Evolutionary conservation across 2,113 vertebrate genomes (phyloP).

Genomic region (Xerus inauris): DNA sequence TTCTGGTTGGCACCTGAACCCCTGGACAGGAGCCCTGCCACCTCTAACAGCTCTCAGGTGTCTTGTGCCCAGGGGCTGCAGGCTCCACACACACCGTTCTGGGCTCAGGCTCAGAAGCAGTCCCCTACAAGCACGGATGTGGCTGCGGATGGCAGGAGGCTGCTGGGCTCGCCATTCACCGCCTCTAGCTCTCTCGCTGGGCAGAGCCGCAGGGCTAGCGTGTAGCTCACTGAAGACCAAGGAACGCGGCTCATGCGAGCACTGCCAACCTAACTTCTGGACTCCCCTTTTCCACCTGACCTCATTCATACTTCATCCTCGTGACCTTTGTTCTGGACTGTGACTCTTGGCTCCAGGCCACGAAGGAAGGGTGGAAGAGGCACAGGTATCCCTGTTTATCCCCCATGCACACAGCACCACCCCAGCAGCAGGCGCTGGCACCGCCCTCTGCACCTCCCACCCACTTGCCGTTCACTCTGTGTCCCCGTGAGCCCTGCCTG

Average conservation of each 20-base stretch:
- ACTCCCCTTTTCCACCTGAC: not conserved
- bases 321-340: not conserved
- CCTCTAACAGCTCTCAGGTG: too few relatives aligned
- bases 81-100: rapidly evolving
- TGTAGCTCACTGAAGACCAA: too few relatives aligned
- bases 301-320: not conserved
- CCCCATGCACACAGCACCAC: not conserved
- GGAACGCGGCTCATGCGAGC: too few relatives aligned
- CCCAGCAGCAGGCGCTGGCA: too few relatives aligned
- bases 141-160: not conserved
- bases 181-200: not conserved
- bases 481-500: not conserved
- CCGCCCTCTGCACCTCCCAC: not conserved
- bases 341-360: not conserved
- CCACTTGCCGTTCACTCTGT: too few relatives aligned
- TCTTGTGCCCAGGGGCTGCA: rapidly evolving
- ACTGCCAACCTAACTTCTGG: not conserved
- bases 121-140: rapidly evolving
- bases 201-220: not conserved
- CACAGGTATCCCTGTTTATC: not conserved
- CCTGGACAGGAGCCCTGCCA: rapidly evolving
- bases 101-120: not conserved
- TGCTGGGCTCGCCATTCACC: rapidly evolving
- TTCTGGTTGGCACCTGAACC: not conserved
- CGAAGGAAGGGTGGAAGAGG: rapidly evolving